phyloP scores from a whole-genome alignment of 2,113 vertebrate species.

The Saguinus midas region DNA sequence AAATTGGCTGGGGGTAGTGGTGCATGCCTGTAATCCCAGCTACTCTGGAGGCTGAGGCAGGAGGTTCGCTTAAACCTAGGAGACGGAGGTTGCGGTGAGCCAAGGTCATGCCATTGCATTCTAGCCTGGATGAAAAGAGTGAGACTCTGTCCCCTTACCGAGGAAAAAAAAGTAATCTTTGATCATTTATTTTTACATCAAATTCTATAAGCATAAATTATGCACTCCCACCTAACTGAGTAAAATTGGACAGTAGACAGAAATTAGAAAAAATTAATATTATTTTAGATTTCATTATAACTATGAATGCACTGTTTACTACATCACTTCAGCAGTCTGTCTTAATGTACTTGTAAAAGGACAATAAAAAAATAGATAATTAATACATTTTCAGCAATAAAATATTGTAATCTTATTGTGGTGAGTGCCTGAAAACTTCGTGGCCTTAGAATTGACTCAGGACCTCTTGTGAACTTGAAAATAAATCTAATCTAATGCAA shows the following conservation, averaged over 20 bases:
- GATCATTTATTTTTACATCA: background rate
- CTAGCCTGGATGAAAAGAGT: too few species aligned
- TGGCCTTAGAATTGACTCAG: background rate
- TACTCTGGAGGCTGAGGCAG: too few species aligned
- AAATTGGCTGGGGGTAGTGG: too few species aligned
- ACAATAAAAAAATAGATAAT: background rate
- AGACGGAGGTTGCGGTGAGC: too few species aligned
- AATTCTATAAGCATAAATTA: background rate
- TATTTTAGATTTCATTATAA: background rate
- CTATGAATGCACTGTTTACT: background rate
- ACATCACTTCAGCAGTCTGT: background rate
- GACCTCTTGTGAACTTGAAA: background rate
- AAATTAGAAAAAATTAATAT: background rate
- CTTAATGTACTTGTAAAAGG: background rate
- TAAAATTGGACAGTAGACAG: background rate
- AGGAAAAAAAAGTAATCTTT: too few species aligned
- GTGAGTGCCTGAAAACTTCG: background rate
- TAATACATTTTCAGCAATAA: background rate
- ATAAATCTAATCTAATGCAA: background rate
- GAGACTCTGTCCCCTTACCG: too few species aligned
- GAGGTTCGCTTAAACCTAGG: too few species aligned
- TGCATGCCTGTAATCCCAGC: too few species aligned
- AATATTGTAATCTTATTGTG: background rate
- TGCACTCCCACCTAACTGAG: fast-evolving
- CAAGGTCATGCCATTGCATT: too few species aligned